Conservation (phyloP, 2,113 vertebrate genomes). For the Podarcis raffonei region DNA sequence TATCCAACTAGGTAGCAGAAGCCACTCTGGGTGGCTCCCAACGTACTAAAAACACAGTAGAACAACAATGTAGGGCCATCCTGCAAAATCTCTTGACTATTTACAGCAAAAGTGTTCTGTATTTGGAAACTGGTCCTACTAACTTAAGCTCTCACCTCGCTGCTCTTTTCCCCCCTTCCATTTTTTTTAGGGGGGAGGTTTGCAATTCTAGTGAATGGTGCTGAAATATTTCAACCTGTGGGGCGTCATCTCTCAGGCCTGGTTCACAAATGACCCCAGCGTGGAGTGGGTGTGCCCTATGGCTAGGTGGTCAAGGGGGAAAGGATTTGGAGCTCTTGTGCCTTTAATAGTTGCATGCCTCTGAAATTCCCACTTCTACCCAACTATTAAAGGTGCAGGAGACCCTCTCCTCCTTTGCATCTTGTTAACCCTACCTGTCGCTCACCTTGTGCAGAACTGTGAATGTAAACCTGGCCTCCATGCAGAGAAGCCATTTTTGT, state of each 20-base stretch:
- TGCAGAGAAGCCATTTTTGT: background rate
- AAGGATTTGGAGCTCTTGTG: background rate
- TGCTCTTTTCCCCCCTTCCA: background rate
- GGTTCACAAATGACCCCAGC: background rate
- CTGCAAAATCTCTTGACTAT: background rate
- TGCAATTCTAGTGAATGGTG: constrained; percentile 19
- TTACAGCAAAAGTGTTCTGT: background rate
- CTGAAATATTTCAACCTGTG: constrained; percentile 24
- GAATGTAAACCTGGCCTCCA: background rate
- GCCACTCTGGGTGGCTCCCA: too few relatives aligned
- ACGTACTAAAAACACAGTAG: too few relatives aligned
- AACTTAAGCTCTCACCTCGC: background rate
- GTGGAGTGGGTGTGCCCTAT: background rate
- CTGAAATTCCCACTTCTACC: background rate
- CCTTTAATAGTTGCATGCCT: background rate
- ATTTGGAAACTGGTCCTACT: background rate
- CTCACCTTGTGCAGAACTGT: background rate
- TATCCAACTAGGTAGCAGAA: too few relatives aligned
- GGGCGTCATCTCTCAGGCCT: background rate
- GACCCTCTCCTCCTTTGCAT: background rate
- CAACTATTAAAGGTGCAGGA: background rate
- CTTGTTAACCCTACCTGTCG: too few relatives aligned
- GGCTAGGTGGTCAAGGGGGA: background rate
- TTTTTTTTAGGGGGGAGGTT: background rate
- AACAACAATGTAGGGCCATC: background rate